Evolutionary conservation across 2,113 vertebrate genomes (phyloP).

Genomic region (Grammomys surdaster): DNA sequence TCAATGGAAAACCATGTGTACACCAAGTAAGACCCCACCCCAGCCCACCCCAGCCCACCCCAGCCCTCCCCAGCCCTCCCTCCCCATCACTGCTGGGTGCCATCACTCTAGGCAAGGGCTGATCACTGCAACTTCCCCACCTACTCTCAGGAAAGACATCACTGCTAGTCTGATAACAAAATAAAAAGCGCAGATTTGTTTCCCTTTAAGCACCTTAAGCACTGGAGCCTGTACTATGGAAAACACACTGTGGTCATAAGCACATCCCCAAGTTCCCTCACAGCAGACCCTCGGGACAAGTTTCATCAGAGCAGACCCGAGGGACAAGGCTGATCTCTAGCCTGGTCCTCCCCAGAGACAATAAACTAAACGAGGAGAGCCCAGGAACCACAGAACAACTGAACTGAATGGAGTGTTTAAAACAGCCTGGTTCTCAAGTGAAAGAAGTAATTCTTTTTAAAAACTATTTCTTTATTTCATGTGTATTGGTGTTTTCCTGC

Average conservation of each 20-base stretch:
- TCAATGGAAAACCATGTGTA: conserved; percentile 8
- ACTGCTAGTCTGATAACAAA: conserved; percentile 6
- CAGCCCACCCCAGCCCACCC: neutral
- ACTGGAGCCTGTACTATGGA: neutral
- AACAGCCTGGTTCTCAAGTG: neutral
- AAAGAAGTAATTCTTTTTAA: too few species aligned
- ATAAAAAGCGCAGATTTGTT: neutral
- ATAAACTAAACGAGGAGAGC: conserved; percentile 48
- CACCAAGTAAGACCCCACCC: neutral
- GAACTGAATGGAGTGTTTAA: neutral
- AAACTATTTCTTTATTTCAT: too few species aligned
- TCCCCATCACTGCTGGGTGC: neutral
- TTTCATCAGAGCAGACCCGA: neutral
- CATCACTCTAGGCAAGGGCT: neutral
- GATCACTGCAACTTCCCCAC: neutral
- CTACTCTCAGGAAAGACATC: conserved; percentile 4
- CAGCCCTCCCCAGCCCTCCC: neutral
- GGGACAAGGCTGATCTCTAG: neutral
- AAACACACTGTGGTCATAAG: neutral
- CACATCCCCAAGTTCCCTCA: neutral
- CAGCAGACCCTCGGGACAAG: neutral
- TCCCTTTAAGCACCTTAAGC: conserved; percentile 40
- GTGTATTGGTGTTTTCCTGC: too few species aligned
- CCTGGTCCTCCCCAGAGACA: neutral
- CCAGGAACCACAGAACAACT: neutral